A percentile compares a stretch with the other conserved stretches of the same genome.
Conservation (phyloP, 2,113 vertebrate species). For the Numida meleagris region DNA sequence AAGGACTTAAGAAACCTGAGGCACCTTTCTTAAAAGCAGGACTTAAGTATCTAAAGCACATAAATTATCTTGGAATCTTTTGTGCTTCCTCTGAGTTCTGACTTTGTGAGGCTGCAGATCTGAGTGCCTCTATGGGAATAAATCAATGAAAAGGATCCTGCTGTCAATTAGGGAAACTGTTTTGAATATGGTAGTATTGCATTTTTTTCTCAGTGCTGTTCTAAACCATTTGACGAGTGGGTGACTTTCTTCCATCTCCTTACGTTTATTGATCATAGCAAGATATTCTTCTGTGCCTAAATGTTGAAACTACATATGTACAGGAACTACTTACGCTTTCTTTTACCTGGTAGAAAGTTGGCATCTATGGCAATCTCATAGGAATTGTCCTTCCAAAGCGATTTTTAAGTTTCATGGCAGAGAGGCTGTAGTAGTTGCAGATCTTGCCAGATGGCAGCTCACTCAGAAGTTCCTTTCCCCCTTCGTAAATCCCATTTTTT, state of each 20-base stretch:
- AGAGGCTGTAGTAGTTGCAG: background rate
- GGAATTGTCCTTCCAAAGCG: background rate
- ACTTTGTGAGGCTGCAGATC: background rate
- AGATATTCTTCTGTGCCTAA: background rate
- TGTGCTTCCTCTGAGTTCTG: background rate
- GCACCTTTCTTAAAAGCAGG: background rate
- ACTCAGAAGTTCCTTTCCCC: background rate
- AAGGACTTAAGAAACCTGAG: background rate
- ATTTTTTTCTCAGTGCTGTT: background rate
- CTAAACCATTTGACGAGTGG: background rate
- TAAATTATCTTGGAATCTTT: background rate
- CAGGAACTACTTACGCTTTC: accelerated
- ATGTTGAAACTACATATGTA: background rate
- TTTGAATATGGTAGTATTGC: background rate
- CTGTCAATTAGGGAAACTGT: background rate
- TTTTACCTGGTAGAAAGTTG: background rate
- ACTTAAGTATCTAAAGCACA: background rate
- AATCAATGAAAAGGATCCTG: background rate
- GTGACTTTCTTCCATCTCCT: background rate
- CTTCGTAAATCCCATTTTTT: background rate
- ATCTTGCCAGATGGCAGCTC: background rate
- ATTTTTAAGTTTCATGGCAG: background rate
- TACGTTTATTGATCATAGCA: background rate
- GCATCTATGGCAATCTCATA: background rate
- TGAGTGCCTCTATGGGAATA: background rate